Conservation (phyloP, 2,888 invertebrate species). For the Nomada flava region DNA sequence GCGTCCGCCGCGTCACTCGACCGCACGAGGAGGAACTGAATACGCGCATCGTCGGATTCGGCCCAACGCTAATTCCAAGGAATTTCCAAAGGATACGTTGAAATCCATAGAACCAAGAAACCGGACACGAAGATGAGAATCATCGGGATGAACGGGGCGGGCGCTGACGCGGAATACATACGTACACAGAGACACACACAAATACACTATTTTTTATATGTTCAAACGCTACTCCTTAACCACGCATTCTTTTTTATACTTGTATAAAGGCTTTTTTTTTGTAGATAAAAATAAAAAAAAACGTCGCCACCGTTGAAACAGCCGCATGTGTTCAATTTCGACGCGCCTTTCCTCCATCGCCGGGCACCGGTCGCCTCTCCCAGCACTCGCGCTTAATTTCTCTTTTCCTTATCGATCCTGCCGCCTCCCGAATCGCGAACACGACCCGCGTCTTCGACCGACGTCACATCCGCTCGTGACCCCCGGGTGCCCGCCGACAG, state of each 20-base stretch:
- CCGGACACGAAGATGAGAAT: background rate
- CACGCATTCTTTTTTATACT: slow-evolving; percentile 82
- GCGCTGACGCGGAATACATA: slow-evolving; percentile 57
- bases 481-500: slow-evolving; percentile 5
- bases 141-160: slow-evolving; percentile 40
- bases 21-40: slow-evolving; percentile 41
- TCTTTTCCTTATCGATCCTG: slow-evolving; percentile 46
- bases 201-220: slow-evolving; percentile 79
- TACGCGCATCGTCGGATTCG: slow-evolving; percentile 5
- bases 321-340: slow-evolving; percentile 7
- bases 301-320: slow-evolving; percentile 83
- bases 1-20: slow-evolving; percentile 56
- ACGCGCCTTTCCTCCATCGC: background rate
- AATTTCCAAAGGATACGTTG: background rate
- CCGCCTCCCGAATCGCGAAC: slow-evolving; percentile 28
- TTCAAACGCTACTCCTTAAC: slow-evolving; percentile 77
- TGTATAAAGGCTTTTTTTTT: slow-evolving; percentile 85
- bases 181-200: slow-evolving; percentile 70
- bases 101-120: background rate
- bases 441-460: slow-evolving; percentile 4
- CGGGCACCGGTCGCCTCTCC: background rate
- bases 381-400: slow-evolving; percentile 56
- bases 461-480: slow-evolving; percentile 24
- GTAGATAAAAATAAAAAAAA: slow-evolving; percentile 82
- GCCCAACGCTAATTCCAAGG: background rate